These are phyloP conservation scores for Leptinotarsa tumamoca DNA, from an alignment of 2,888 invertebrate genomes.

Conservation along the genomic window DNA sequence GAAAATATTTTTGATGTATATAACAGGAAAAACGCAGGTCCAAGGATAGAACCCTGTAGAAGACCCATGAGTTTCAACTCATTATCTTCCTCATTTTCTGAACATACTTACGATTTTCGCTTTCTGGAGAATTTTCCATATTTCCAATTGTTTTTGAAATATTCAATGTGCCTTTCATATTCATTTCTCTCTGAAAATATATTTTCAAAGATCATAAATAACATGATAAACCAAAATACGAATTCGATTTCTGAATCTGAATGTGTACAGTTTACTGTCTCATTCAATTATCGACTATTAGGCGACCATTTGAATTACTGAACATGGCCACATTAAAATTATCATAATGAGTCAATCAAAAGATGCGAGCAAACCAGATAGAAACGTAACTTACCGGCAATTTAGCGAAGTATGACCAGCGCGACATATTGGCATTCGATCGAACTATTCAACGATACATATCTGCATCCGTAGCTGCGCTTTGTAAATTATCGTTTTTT, in stretches of 20 bases:
- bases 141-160: too few relatives aligned
- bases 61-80: too few relatives aligned
- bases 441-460: constrained; percentile 48
- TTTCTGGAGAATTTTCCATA: too few relatives aligned
- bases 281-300: too few relatives aligned
- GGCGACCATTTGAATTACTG: background rate
- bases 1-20: too few relatives aligned
- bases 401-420: constrained; percentile 20
- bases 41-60: too few relatives aligned
- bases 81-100: too few relatives aligned
- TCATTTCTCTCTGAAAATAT: too few relatives aligned
- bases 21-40: too few relatives aligned
- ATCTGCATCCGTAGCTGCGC: constrained; percentile 46
- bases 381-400: constrained; percentile 11
- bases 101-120: too few relatives aligned
- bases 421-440: constrained; percentile 29
- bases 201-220: too few relatives aligned
- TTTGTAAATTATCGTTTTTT: constrained; percentile 57
- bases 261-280: background rate
- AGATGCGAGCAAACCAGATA: background rate
- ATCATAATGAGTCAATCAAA: constrained; percentile 19
- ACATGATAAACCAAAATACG: background rate
- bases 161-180: too few relatives aligned
- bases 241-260: background rate
- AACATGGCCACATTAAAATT: background rate